Conservation (phyloP, 2,888 invertebrate species). For the Shargacucullia verbasci region DNA sequence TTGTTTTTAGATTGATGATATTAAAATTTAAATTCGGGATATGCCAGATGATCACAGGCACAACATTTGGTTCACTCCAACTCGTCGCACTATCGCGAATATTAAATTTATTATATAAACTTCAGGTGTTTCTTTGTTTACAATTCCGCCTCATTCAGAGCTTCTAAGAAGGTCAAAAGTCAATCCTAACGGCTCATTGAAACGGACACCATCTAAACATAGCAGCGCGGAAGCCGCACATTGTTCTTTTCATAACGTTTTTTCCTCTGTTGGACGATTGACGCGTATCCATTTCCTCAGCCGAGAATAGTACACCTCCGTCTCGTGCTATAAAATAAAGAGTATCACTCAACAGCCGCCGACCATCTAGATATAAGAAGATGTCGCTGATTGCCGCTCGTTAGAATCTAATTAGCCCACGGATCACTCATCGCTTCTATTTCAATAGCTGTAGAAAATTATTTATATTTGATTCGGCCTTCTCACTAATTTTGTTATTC, state of each 20-base stretch:
- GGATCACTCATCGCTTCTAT: constrained; percentile 84
- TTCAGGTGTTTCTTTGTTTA: background rate
- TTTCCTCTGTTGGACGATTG: constrained; percentile 76
- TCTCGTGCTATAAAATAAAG: constrained; percentile 84
- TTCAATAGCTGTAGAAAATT: constrained; percentile 76
- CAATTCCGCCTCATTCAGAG: constrained; percentile 20
- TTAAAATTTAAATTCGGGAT: constrained; percentile 11
- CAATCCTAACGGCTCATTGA: constrained; percentile 58
- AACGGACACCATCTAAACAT: constrained; percentile 80
- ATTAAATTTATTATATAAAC: too few relatives aligned
- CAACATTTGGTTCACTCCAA: too few relatives aligned
- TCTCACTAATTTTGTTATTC: constrained; percentile 59
- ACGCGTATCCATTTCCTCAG: constrained; percentile 87
- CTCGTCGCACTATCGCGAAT: too few relatives aligned
- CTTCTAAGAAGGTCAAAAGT: constrained; percentile 56
- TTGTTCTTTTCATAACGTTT: constrained; percentile 78
- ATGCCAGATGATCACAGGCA: background rate
- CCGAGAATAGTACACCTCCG: constrained; percentile 77
- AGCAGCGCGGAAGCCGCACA: constrained; percentile 76
- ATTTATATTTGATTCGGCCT: constrained; percentile 70
- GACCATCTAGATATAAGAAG: constrained; percentile 80
- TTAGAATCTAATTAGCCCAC: constrained; percentile 87
- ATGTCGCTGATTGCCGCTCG: constrained; percentile 85
- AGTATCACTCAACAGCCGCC: constrained; percentile 80
- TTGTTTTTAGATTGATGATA: constrained; percentile 35